Percentiles rank a stretch among this genome's conserved stretches.
Evolutionary conservation across 92 coral and sea anemone genomes (phyloP).

Genomic region (Siderastrea radians): DNA sequence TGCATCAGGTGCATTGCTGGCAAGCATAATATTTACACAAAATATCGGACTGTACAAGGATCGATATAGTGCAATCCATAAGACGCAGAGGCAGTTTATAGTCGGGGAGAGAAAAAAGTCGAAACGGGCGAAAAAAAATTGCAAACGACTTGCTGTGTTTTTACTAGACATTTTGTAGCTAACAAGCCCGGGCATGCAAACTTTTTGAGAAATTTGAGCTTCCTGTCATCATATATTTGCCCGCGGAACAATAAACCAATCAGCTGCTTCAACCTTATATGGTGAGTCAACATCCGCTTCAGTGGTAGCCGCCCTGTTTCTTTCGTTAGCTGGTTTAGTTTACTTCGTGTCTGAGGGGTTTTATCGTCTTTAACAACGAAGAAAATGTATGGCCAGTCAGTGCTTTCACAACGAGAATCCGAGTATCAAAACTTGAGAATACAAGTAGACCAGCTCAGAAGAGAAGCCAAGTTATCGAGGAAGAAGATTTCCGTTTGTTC

Average conservation of each 20-base stretch:
- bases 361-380: background rate
- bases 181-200: background rate
- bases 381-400: conserved; percentile 44
- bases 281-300: background rate
- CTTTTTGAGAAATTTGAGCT: background rate
- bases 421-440: conserved; percentile 42
- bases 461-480: conserved; percentile 28
- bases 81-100: too few relatives aligned
- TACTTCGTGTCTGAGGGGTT: background rate
- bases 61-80: too few relatives aligned
- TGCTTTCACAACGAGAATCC: conserved; percentile 45
- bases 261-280: background rate
- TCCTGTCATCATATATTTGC: conserved; percentile 10
- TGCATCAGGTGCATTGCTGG: too few relatives aligned
- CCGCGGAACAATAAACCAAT: conserved; percentile 25
- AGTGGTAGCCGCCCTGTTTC: conserved; percentile 17
- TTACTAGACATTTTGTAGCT: background rate
- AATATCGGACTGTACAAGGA: too few relatives aligned
- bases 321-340: background rate
- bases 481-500: conserved; percentile 53
- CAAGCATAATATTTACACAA: too few relatives aligned
- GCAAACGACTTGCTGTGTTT: too few relatives aligned
- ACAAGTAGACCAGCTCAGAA: conserved; percentile 43
- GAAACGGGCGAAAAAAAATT: too few relatives aligned
- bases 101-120: too few relatives aligned